phyloP scores from a whole-genome alignment of 2,113 vertebrate genomes.

The Circaetus cinerascens region DNA sequence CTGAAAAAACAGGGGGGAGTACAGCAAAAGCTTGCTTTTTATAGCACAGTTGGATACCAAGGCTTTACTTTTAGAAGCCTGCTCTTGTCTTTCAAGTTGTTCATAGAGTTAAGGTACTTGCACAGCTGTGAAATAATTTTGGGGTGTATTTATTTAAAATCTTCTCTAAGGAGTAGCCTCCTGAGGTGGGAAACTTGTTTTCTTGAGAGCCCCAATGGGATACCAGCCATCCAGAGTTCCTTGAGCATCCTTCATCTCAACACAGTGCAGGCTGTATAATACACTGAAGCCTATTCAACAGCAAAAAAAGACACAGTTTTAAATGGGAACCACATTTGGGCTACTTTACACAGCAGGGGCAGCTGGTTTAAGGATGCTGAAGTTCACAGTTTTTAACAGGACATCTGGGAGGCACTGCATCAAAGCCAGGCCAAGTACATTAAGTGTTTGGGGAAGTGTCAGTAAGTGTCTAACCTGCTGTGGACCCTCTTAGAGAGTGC shows the following conservation, averaged over 20 bases:
- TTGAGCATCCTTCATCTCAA: neutral
- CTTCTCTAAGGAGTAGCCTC: neutral
- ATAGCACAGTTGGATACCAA: neutral
- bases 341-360: neutral
- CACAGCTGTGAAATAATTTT: neutral
- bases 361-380: neutral
- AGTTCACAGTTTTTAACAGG: neutral
- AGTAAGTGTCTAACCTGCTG: conserved; percentile 2
- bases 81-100: neutral
- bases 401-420: neutral
- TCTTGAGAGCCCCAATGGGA: neutral
- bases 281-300: neutral
- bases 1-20: neutral
- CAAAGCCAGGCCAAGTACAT: neutral
- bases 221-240: neutral
- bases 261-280: neutral
- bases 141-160: neutral
- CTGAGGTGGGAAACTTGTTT: neutral
- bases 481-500: neutral
- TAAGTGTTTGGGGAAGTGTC: neutral
- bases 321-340: neutral
- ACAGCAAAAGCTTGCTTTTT: neutral
- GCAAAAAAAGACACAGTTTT: neutral
- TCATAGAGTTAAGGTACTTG: neutral
- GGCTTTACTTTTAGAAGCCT: neutral